Base-by-base conservation (phyloP, 92 coral and sea anemone genomes). In the Palythoa caribaeorum region DNA sequence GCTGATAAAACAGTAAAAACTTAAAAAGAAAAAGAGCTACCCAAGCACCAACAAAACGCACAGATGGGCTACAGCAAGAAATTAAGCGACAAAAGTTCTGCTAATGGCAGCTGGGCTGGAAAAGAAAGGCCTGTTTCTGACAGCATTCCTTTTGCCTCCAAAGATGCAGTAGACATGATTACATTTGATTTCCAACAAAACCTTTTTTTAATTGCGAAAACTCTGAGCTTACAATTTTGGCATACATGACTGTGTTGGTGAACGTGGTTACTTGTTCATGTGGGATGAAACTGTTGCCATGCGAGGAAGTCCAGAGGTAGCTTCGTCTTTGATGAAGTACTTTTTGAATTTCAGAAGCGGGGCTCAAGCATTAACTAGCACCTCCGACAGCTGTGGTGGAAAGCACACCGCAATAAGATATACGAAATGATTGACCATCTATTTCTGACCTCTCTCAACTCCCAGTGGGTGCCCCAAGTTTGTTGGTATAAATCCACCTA, bases 181-280 rank as follows among this genome's bases (percentile, higher is more conserved):
- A 80, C 91, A 5, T 89, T 80, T 55, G 88, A 81, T 53, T 88
- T 88, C 55, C 74, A 71, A 60, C 85, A 87, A 71, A 87, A 77
- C 53, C 62, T 88, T 15, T 0, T 86, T 76, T 78, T 86, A 86
- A 50, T 14, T 28, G 38, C 84, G 76, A 35, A 81, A 88, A 65
- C 80, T 88, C 15, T 88, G 91, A 87, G 81, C 88, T 13, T 88
- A 88, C 73, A 83, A 38, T 40, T 88, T 88, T 39, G 75, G 91
- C 12, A 88, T 80, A 19, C 83, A 80, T 36, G 91, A 81, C 76
- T 83, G 83, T 20, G 83, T 88, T 21, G 83, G 77, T 36, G 81
- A 77, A 9, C 35, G 84, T 19, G 92, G 92, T 8, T 76, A 59
- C 60, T 84, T 84, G 85, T 89, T 70, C 40, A 87, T 83, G 93